A percentile compares a stretch with the other conserved stretches of the same genome.
Conservation (phyloP, 2,888 invertebrate genomes). For the Adelognathus sp. region DNA sequence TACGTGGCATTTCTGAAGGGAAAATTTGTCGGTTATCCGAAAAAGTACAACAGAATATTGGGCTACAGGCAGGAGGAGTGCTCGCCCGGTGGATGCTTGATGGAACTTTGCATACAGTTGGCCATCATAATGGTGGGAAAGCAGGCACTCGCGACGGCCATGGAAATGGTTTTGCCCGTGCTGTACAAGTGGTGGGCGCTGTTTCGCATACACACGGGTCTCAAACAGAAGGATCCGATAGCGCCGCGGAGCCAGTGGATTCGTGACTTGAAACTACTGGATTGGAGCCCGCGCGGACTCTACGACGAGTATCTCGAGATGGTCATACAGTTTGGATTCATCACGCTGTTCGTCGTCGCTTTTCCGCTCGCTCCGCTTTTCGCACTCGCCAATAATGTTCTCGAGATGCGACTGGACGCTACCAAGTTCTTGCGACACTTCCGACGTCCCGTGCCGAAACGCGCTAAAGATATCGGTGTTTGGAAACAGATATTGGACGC, state of each 20-base stretch:
- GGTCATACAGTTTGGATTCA: slow-evolving; percentile 94
- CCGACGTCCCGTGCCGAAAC: slow-evolving; percentile 88
- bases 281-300: slow-evolving; percentile 86
- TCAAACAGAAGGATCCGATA: slow-evolving; percentile 74
- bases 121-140: slow-evolving; percentile 94
- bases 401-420: slow-evolving; percentile 92
- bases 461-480: slow-evolving; percentile 90
- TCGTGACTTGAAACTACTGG: slow-evolving; percentile 85
- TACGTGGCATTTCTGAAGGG: slow-evolving; percentile 91
- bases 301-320: slow-evolving; percentile 94
- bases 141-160: slow-evolving; percentile 89
- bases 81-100: slow-evolving; percentile 92
- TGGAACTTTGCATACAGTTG: slow-evolving; percentile 93
- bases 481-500: slow-evolving; percentile 90
- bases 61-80: slow-evolving; percentile 85
- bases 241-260: slow-evolving; percentile 83
- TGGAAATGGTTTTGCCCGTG: slow-evolving; percentile 89
- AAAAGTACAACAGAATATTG: slow-evolving; percentile 88
- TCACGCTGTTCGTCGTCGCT: slow-evolving; percentile 92
- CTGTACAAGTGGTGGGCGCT: slow-evolving; percentile 83
- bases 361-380: slow-evolving; percentile 93
- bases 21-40: slow-evolving; percentile 90
- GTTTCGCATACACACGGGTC: slow-evolving; percentile 76
- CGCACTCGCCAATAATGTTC: slow-evolving; percentile 90
- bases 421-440: slow-evolving; percentile 90